A percentile compares a stretch with the other conserved stretches of the same genome.
Conservation (phyloP, 2,888 invertebrate genomes). For the Seira sanloemensis region DNA sequence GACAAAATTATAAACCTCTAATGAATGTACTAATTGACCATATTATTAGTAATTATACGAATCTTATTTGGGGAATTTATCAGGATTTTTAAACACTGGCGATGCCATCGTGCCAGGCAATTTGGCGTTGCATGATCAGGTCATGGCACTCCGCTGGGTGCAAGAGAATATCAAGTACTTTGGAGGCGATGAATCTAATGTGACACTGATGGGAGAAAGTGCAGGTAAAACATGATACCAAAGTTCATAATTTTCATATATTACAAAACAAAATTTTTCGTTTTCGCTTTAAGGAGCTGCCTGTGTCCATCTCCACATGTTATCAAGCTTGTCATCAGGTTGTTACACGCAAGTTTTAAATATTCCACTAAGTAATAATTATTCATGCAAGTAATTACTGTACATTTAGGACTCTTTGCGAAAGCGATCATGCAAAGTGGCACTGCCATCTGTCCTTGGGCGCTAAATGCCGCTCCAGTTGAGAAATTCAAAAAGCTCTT, state of each 20-base stretch:
- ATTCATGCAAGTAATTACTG: not conserved
- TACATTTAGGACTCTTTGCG: conserved; percentile 49
- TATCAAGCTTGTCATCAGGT: conserved; percentile 48
- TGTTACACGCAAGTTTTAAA: not conserved
- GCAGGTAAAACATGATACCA: conserved; percentile 32
- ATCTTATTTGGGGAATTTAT: too few species aligned
- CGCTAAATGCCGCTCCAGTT: conserved; percentile 48
- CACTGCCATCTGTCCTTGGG: conserved; percentile 59
- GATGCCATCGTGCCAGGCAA: conserved; percentile 49
- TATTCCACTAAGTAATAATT: not conserved
- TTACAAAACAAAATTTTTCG: too few species aligned
- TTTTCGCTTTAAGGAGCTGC: conserved; percentile 39
- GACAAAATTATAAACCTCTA: too few species aligned
- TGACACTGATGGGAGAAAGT: conserved; percentile 32
- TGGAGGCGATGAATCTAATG: conserved; percentile 47
- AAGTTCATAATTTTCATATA: too few species aligned
- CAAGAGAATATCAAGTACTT: conserved; percentile 55
- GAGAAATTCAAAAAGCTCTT: conserved; percentile 53
- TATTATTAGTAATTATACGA: not conserved
- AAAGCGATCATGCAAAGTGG: conserved; percentile 62
- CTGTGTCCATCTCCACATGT: conserved; percentile 57
- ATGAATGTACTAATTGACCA: not conserved
- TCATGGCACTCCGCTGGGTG: conserved; percentile 58
- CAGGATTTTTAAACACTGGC: conserved; percentile 60
- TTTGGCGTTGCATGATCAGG: conserved; percentile 57